Evolutionary conservation across 2,888 invertebrate species (phyloP), one percentile per base, ranked within the genome.

Genomic region (Ypsolopha sequella): DNA sequence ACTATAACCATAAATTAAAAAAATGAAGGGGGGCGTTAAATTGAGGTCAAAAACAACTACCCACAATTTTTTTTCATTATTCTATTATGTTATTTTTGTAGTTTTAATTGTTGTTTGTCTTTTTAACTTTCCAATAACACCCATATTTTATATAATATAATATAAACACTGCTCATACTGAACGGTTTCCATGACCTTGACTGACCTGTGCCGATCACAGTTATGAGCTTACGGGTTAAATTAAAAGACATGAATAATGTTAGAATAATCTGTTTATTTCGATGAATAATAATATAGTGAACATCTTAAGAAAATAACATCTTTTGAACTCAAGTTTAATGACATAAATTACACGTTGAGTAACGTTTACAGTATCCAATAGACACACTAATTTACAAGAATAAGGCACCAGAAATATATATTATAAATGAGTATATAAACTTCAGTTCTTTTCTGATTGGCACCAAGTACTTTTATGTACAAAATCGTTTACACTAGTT

Each of bases 271-370:
- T 9, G 47, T 47, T 36, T 47, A 47, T 47, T 47, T 47, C 47
- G 36, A 47, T 13, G 34, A 36, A 47, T 47, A 47, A 11, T 13
- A 47, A 36, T 24, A 8, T 47, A 47, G 7, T 14, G 47, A 47
- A 47, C 47, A 36, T 36, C 10, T 24, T 43, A 14, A 43, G 14
- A 11, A 49, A 34, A 41, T 39, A 49, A 39, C 0, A 33, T 13
- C 9, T 35, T 50, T 50, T 50, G 50, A 50, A 50, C 50, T 50
- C 41, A 43, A 36, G 41, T 50, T 13, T 24, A 59, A 60, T 68
- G 70, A 70, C 73, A 80, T 82, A 81, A 82, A 80, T 80, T 77
- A 81, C 64, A 78, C 65, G 70, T 68, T 72, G 73, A 73, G 64
- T 35, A 33, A 49, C 47, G 72, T 75, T 63, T 75, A 73, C 71